Evolutionary conservation across 1,140 invertebrate species (phyloP), one percentile per base, ranked within the genome.

Genomic region (Zaprionus nigranus): DNA sequence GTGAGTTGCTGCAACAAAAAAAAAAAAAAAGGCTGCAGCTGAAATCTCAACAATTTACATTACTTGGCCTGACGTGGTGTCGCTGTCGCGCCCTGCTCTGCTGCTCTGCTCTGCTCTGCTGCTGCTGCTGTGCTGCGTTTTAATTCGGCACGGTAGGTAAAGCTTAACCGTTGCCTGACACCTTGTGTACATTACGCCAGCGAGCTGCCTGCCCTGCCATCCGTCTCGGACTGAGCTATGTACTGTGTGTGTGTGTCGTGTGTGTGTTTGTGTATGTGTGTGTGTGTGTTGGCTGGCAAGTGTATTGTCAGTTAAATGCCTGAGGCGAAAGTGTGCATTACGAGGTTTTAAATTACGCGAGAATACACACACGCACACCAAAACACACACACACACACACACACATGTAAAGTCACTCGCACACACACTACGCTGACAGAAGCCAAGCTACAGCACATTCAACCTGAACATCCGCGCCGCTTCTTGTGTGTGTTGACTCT

Each of bases 341-440:
- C 85, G 85, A 80, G 74, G 85, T 90, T 90, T 90, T 90, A 85
- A 90, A 90, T 90, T 90, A 90, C 84, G 82, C 78, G 79, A 88
- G 79, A 82, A 79, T 73, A 67, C 62, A 81, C 75, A 68, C 58
- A 65, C 79, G 76, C 58, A 74, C 72, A 69, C 46, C 54, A 61
- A 26, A 53, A 73, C 46, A 60, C 49, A 62, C 57, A 43, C 15
- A 73, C 46, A 60, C 49, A 62, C 57, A 43, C 15, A 2, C 40
- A 67, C 58, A 65, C 79, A 46, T 43, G 40, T n/a, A 70, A 15
- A 49, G 26, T 34, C 53, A 22, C 26, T 24, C 17, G 17, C n/a
- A 34, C 12, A 28, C 36, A 58, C 46, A 53, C 40, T 26, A 26
- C 40, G 64, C 56, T 72, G 58, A 58, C 59, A 74, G 57, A 66